Conservation (phyloP, 2,113 vertebrate genomes). For the Pygathrix nemaeus region DNA sequence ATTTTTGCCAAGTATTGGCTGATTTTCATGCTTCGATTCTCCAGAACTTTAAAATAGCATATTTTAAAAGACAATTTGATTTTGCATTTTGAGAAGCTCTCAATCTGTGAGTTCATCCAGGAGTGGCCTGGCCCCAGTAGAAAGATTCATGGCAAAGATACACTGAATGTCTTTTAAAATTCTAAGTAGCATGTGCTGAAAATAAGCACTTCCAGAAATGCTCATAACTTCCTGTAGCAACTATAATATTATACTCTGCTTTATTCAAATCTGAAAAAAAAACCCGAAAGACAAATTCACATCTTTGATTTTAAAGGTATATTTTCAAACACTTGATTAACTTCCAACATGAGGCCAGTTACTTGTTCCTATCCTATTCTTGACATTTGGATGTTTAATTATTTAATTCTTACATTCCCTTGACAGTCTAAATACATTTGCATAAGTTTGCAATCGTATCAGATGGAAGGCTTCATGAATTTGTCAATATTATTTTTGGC, state of each 20-base stretch:
- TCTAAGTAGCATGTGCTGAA: neutral
- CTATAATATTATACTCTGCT: neutral
- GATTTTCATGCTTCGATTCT: constrained; percentile 58
- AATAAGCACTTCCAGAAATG: neutral
- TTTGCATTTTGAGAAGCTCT: constrained; percentile 57
- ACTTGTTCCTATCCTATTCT: neutral
- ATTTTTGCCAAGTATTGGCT: constrained; percentile 44
- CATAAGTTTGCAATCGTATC: constrained; percentile 68
- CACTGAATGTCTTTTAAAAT: constrained; percentile 31
- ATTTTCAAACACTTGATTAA: constrained; percentile 7
- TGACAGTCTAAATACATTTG: constrained; percentile 78
- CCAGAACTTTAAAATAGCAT: constrained; percentile 20
- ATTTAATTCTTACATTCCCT: constrained; percentile 70
- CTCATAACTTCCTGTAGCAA: neutral
- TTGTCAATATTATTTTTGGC: constrained; percentile 81
- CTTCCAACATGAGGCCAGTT: constrained; percentile 18
- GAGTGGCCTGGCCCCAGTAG: constrained; percentile 61
- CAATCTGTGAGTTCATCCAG: constrained; percentile 63
- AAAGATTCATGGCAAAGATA: constrained; percentile 57
- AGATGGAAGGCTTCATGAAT: constrained; percentile 69
- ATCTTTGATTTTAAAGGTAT: constrained; percentile 30
- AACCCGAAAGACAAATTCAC: neutral
- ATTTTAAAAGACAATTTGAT: constrained; percentile 56
- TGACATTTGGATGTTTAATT: constrained; percentile 65
- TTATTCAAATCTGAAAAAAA: neutral